These are phyloP conservation scores for Pilophorus perplexus DNA, from an alignment of 2,888 invertebrate species.

Conservation along the genomic window DNA sequence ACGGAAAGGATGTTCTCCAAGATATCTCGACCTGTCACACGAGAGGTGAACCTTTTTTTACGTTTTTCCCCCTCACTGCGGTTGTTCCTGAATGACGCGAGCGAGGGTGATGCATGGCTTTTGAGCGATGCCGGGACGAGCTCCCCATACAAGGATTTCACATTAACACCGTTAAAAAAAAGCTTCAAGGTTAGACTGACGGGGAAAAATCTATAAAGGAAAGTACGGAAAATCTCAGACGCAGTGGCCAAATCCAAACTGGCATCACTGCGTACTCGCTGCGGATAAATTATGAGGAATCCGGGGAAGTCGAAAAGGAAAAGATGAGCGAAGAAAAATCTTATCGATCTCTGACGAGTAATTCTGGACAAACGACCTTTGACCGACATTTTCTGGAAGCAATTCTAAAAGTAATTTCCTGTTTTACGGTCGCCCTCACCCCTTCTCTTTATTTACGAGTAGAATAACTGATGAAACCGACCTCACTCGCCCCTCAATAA, in stretches of 20 bases:
- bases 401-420: conserved; percentile 37
- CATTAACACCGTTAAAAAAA: background rate
- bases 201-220: too few species aligned
- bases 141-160: conserved; percentile 8
- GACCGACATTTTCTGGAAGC: conserved; percentile 38
- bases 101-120: background rate
- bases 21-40: conserved; percentile 28
- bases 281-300: too few species aligned
- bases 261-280: too few species aligned
- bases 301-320: background rate
- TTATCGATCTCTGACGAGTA: conserved; percentile 21
- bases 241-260: too few species aligned
- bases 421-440: conserved; percentile 31
- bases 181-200: too few species aligned
- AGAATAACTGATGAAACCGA: conserved; percentile 33
- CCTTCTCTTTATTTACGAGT: conserved; percentile 28
- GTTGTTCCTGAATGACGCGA: background rate
- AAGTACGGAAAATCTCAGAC: too few species aligned
- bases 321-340: background rate
- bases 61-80: background rate
- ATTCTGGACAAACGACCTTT: conserved; percentile 34
- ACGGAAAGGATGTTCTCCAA: conserved; percentile 24
- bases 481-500: conserved; percentile 5
- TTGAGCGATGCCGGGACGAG: background rate
- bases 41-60: background rate